A percentile compares a stretch with the other conserved stretches of the same genome.
Conservation (phyloP, 2,888 invertebrate species). For the Mechanitis messenoides region DNA sequence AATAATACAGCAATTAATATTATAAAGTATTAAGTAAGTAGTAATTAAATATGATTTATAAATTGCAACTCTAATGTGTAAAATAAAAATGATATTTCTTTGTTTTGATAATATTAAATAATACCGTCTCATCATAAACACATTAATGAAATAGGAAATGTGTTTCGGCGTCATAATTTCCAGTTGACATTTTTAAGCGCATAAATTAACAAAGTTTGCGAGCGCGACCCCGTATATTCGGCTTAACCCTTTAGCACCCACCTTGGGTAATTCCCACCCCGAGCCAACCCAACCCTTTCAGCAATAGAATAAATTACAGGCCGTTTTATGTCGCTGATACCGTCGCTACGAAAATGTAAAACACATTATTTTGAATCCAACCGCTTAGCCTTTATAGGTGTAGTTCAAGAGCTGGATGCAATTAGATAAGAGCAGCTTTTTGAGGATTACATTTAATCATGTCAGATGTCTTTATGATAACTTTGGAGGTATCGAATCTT, state of each 20-base stretch:
- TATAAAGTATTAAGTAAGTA: no score
- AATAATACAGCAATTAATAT: no score
- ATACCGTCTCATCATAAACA: conserved; percentile 41
- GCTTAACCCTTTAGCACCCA: conserved; percentile 78
- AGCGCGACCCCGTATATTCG: conserved; percentile 73
- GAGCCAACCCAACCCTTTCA: conserved; percentile 72
- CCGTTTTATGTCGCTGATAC: conserved; percentile 76
- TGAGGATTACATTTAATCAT: conserved; percentile 55
- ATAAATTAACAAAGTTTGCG: conserved; percentile 76
- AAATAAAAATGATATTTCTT: background rate
- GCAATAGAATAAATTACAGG: conserved; percentile 77
- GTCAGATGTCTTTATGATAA: conserved; percentile 53
- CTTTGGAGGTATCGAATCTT: conserved; percentile 28
- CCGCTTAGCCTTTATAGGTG: conserved; percentile 74
- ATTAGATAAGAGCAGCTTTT: conserved; percentile 70
- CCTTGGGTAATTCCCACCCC: conserved; percentile 77
- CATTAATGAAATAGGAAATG: conserved; percentile 68
- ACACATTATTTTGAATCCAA: conserved; percentile 75
- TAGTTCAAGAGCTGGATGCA: conserved; percentile 68
- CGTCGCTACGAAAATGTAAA: conserved; percentile 72
- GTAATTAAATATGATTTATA: no score
- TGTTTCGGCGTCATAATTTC: conserved; percentile 75
- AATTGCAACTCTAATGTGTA: no score
- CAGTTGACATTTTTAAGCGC: conserved; percentile 77
- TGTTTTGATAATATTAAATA: conserved; percentile 21